Evolutionary conservation across 37 sponge, comb jelly and placozoan genomes (phyloP), one percentile per base, ranked within the genome.

Genomic region (Ephydatia muelleri): DNA sequence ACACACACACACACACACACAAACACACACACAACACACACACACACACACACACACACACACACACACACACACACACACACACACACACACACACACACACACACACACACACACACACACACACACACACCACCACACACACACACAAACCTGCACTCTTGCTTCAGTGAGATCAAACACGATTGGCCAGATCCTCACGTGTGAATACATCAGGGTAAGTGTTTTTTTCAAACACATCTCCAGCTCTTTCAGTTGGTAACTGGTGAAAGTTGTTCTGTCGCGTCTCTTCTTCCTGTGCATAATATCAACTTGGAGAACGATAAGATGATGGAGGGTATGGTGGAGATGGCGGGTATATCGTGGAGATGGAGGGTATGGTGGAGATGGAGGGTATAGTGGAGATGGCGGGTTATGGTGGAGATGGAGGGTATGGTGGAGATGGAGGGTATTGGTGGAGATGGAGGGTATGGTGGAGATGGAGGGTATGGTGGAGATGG

Each of bases 191-290:
- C 31, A 96, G 64, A 25, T 96, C 97, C 65, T 96, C 97, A 23
- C 97, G 83, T 27, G 92, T 94, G 82, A 94, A 96, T 2, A 96
- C 94, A 86, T 96, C 97, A 26, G 97, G 97, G 75, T 96, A 96
- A 57, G 91, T 94, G 0, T 89, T 92, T 86, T 91, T 88, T 70
- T 95, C 90, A 94, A 96, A 96, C 25, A 90, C 21, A 78, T 82
- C 49, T 96, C 97, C 40, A 96, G 85, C 67, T 93, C 97, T 39
- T 78, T 79, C 38, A 96, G 88, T 57, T 96, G 97, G 68, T 81
- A 78, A 65, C 92, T 94, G 5, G 94, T 94, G 81, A 96, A 96
- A 11, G 94, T 96, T 0, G 97, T 96, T n/a, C 97, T 82, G 26
- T 94, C 93, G 38, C 97, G 81, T 26, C 92, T 39, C 70, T 93